These are phyloP conservation scores for Butastur rufipennis DNA, from an alignment of 2,113 vertebrate genomes.

Conservation along the genomic window DNA sequence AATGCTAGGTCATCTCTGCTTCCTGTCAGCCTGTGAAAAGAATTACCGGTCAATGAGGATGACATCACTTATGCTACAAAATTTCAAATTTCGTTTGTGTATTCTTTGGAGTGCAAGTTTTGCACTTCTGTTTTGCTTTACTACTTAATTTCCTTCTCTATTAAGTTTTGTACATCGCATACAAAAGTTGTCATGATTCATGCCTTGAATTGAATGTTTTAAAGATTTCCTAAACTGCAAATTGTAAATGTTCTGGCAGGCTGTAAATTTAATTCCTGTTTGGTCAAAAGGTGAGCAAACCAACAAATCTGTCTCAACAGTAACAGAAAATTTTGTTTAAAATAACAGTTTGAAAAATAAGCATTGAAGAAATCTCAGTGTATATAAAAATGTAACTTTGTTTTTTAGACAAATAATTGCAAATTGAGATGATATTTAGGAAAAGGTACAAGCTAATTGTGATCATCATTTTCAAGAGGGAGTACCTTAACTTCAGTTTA, in stretches of 20 bases:
- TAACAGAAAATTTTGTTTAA: neutral
- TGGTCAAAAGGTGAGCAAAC: neutral
- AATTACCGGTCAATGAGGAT: neutral
- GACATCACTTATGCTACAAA: neutral
- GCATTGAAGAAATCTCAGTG: neutral
- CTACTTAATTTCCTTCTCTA: neutral
- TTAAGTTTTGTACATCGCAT: neutral
- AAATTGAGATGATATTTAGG: neutral
- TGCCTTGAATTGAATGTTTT: neutral
- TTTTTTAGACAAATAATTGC: neutral
- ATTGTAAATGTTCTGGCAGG: neutral
- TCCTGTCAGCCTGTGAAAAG: neutral
- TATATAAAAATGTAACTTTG: neutral
- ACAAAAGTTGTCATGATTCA: rapidly evolving
- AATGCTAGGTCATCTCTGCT: slow-evolving; percentile 3
- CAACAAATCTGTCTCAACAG: neutral
- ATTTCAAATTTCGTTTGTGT: neutral
- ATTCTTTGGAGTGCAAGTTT: neutral
- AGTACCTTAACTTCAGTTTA: neutral
- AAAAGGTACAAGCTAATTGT: neutral
- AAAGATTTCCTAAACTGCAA: neutral
- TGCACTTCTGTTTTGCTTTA: neutral
- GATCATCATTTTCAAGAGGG: neutral
- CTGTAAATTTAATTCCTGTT: neutral
- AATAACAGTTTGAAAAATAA: neutral